A percentile compares a stretch with the other conserved stretches of the same genome.
These are phyloP conservation scores for Parapsyche elsis DNA, from an alignment of 1,140 invertebrate genomes.

Conservation along the genomic window DNA sequence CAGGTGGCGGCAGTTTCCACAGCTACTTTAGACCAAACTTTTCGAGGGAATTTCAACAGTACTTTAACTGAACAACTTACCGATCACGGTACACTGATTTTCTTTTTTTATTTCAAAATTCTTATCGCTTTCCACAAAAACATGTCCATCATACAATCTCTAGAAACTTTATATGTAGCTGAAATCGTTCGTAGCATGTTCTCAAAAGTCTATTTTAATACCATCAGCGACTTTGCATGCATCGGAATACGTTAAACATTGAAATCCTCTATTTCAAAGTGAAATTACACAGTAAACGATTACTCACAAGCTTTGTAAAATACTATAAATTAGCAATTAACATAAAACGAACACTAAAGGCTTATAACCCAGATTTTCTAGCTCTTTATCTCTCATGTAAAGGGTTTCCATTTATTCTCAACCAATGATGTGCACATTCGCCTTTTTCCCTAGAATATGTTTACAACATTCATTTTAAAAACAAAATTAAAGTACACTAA, in stretches of 20 bases:
- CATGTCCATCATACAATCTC: too few species aligned
- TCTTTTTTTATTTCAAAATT: not conserved
- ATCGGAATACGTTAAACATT: too few species aligned
- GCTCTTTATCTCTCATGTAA: not conserved
- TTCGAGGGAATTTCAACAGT: slow-evolving; percentile 13
- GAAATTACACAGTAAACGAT: too few species aligned
- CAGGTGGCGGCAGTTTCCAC: slow-evolving; percentile 32
- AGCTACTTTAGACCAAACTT: slow-evolving; percentile 26
- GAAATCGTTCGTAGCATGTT: too few species aligned
- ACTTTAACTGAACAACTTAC: slow-evolving; percentile 33
- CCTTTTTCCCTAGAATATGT: too few species aligned
- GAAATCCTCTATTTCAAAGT: too few species aligned
- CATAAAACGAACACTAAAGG: not conserved
- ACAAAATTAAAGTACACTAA: not conserved
- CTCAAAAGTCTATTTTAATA: too few species aligned
- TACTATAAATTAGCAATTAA: slow-evolving; percentile 1
- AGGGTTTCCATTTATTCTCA: not conserved
- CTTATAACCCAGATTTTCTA: not conserved
- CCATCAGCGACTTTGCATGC: too few species aligned
- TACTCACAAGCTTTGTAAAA: not conserved
- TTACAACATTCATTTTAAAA: too few species aligned
- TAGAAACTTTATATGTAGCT: too few species aligned
- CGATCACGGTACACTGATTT: slow-evolving; percentile 30
- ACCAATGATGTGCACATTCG: too few species aligned
- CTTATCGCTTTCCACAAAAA: too few species aligned